Base-by-base conservation (phyloP, 2,113 vertebrate genomes). In the Erythrocercus mccallii region DNA sequence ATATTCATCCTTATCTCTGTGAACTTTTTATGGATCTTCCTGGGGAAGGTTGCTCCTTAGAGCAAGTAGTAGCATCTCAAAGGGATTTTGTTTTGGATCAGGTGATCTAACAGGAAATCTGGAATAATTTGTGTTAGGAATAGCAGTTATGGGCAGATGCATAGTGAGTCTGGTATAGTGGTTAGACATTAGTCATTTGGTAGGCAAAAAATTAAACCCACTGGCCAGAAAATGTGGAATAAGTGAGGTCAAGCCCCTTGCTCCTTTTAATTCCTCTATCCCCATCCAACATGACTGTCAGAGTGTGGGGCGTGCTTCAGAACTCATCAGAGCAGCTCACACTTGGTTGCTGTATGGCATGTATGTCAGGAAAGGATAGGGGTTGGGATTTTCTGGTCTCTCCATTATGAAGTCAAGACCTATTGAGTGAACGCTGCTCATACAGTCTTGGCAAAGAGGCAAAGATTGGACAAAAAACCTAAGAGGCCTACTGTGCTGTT, bases 171-270 rank as follows among this genome's bases (percentile, higher is more conserved):
- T 68, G 51, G 9, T 35, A 61, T 30, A 71, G 40, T 79, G 65
- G 71, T 16, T 30, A 1, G 3, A 37, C 10, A 4, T 62, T 16
- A 42, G 30, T 47, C 11, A 25, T 47, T 53, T 25, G n/a, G 9
- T 16, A 85, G 57, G 45, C 37, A 76, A 82, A 47, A 74, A 83
- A 54, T 44, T 7, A 88, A 90, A 51, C 15, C 3, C 15, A 50
- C 15, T 42, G 61, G 8, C 0, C 4, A 90, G 23, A 10, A 88
- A 83, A 64, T 0, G 0, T 44, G 47, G 60, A n/a, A 54, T n/a
- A 62, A 31, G 3, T 30, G 12, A 24, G 16, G 28, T 60, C 11
- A 21, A 74, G 10, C 1, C 9, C 14, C 20, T 54, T 40, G 6
- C 6, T 86, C 17, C 14, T 94, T 33, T 20, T 8, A 27, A 0